Evolutionary conservation across 2,888 invertebrate genomes (phyloP).

Genomic region (Epiblema foenella): DNA sequence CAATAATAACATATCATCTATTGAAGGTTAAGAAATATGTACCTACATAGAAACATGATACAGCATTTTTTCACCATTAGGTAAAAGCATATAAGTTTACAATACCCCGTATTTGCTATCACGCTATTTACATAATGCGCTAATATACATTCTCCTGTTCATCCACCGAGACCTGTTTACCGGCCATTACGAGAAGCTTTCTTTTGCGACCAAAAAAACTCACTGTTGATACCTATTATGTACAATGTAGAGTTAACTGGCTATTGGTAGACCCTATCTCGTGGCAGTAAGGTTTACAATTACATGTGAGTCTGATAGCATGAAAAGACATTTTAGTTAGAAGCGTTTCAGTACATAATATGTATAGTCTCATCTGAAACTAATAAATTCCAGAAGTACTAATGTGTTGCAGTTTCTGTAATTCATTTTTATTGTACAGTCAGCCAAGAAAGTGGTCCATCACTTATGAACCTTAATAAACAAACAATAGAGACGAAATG

Average conservation of each 20-base stretch:
- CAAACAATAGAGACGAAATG: too few relatives aligned
- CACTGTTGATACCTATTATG: conserved; percentile 21
- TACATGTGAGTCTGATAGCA: background rate
- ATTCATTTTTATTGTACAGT: too few relatives aligned
- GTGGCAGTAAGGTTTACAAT: conserved; percentile 6
- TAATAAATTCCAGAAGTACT: background rate
- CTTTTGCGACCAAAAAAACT: conserved; percentile 26
- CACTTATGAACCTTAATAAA: too few relatives aligned
- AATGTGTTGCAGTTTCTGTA: too few relatives aligned
- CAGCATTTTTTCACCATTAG: background rate
- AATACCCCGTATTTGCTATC: conserved; percentile 23
- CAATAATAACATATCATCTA: too few relatives aligned
- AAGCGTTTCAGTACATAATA: background rate
- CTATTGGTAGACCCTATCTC: background rate
- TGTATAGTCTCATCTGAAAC: background rate
- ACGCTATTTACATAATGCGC: conserved; percentile 41
- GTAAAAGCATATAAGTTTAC: conserved; percentile 1
- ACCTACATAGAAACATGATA: too few relatives aligned
- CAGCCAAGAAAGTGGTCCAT: too few relatives aligned
- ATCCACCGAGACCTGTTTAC: conserved; percentile 37
- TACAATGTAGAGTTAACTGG: background rate
- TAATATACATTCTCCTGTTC: conserved; percentile 35
- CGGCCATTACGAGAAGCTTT: conserved; percentile 32
- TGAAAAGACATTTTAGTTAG: background rate
- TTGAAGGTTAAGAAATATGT: too few relatives aligned